Evolutionary conservation across 2,797 vertebrate genomes (phyloP).

Genomic region (Rhincodon typus): DNA sequence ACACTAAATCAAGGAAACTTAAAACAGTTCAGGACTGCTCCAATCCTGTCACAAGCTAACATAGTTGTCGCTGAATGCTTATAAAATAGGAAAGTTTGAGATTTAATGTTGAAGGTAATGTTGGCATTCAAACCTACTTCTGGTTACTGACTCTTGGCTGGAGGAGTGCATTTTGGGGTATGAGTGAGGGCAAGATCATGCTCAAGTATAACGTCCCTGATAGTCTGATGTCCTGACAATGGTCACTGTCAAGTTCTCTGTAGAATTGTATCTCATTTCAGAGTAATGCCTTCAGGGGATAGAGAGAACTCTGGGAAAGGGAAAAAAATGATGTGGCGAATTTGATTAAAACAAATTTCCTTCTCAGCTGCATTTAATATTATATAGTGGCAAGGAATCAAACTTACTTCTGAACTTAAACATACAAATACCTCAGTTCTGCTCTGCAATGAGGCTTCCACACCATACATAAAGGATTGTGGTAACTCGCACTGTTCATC

Average conservation of each 20-base stretch:
- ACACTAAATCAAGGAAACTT: neutral
- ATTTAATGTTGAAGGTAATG: neutral
- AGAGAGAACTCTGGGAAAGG: neutral
- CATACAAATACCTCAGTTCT: neutral
- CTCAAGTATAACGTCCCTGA: neutral
- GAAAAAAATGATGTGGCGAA: conserved; percentile 1
- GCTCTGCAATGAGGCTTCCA: neutral
- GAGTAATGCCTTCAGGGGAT: neutral
- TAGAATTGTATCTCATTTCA: neutral
- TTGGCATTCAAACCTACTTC: neutral
- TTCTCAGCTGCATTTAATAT: conserved; percentile 30
- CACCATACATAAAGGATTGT: neutral
- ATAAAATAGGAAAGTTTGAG: neutral
- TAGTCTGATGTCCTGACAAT: neutral
- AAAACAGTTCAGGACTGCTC: neutral
- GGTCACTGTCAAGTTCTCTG: neutral
- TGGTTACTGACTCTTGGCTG: neutral
- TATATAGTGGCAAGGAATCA: conserved; percentile 18
- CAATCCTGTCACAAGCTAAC: neutral
- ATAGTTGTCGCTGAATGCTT: neutral
- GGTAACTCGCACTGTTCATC: neutral
- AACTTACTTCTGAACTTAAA: conserved; percentile 16
- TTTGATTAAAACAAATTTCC: conserved; percentile 20
- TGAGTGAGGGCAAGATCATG: neutral
- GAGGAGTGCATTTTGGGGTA: neutral